Percentiles rank a stretch among this genome's conserved stretches.
Evolutionary conservation across 2,797 vertebrate species (phyloP).

Genomic region (Tauraco hartlaubi): DNA sequence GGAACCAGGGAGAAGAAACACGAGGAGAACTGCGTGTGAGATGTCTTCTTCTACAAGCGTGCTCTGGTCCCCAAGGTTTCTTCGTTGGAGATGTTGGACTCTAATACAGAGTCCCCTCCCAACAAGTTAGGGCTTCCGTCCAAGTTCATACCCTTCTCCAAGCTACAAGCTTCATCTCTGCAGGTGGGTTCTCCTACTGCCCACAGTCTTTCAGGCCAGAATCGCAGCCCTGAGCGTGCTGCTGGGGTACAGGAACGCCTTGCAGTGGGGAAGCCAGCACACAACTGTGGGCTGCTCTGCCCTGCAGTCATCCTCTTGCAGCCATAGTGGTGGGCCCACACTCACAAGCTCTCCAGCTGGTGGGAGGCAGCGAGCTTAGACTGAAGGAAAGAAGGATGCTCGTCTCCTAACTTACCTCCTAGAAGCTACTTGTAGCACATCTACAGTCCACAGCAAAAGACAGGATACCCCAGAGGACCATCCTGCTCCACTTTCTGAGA

Average conservation of each 20-base stretch:
- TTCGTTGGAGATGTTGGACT: not conserved
- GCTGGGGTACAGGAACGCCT: not conserved
- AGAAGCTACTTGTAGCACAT: not conserved
- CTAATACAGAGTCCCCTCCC: not conserved
- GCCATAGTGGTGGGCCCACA: not conserved
- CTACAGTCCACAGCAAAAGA: not conserved
- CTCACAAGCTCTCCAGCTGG: not conserved
- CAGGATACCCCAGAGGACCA: not conserved
- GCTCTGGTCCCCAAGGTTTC: not conserved
- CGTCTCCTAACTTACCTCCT: not conserved
- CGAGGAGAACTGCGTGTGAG: fast-evolving
- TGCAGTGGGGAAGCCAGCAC: not conserved
- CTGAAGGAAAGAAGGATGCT: not conserved
- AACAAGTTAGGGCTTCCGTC: not conserved
- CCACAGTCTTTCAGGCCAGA: not conserved
- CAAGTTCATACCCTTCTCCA: not conserved
- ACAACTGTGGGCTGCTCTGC: not conserved
- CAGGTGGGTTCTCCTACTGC: not conserved
- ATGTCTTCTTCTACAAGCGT: not conserved
- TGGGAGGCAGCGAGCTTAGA: not conserved
- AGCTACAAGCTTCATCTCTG: not conserved
- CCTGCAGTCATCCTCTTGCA: not conserved
- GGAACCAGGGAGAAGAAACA: not conserved
- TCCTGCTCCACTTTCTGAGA: not conserved
- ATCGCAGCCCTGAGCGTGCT: fast-evolving